Evolutionary conservation across 2,113 vertebrate species (phyloP).

Genomic region (Gymnobelideus leadbeateri): DNA sequence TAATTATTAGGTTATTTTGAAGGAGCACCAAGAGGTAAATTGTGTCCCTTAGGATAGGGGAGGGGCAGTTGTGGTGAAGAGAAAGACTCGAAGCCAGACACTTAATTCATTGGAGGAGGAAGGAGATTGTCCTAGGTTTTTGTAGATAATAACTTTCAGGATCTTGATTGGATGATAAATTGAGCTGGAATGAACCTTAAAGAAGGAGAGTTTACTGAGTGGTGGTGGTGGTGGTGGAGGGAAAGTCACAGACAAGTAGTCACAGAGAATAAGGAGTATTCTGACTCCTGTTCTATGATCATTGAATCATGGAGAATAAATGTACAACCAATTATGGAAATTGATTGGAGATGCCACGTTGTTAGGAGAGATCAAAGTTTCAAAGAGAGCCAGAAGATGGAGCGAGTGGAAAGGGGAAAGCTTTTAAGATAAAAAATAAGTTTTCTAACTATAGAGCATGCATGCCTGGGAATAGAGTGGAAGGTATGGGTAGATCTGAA

Average conservation of each 20-base stretch:
- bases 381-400: not conserved
- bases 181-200: not conserved
- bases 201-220: not conserved
- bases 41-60: not conserved
- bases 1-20: not conserved
- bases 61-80: not conserved
- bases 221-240: too few relatives aligned
- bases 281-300: not conserved
- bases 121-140: not conserved
- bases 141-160: not conserved
- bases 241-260: not conserved
- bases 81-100: not conserved
- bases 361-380: not conserved
- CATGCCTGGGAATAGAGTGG: not conserved
- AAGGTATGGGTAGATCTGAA: not conserved
- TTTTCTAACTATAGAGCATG: not conserved
- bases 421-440: not conserved
- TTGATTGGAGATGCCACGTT: not conserved
- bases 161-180: not conserved
- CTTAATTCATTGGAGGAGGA: not conserved
- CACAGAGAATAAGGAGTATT: not conserved
- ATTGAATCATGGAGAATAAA: not conserved
- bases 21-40: not conserved
- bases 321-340: not conserved
- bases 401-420: not conserved